Evolutionary conservation across 2,888 invertebrate genomes (phyloP).

Genomic region (Mesodorylaimus sp.): DNA sequence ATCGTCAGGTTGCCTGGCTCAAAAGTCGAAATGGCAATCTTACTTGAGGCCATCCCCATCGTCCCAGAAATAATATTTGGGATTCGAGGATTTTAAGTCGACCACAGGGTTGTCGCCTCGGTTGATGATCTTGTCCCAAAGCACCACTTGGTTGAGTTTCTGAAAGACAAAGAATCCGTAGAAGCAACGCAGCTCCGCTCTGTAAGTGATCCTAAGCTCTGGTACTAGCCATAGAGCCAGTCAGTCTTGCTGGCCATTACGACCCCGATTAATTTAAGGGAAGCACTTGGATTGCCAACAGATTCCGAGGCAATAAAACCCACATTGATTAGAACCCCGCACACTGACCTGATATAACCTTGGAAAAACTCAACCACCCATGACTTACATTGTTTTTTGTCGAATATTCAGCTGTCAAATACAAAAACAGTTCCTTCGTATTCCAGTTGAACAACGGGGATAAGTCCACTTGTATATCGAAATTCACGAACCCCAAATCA

Average conservation of each 20-base stretch:
- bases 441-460: slow-evolving; percentile 94
- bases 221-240: too few species aligned
- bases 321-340: too few species aligned
- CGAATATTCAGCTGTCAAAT: slow-evolving; percentile 83
- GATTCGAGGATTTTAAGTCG: slow-evolving; percentile 79
- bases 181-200: not conserved
- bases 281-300: too few species aligned
- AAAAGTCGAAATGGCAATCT: slow-evolving; percentile 23
- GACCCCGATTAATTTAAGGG: too few species aligned
- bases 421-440: slow-evolving; percentile 89
- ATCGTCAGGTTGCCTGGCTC: not conserved
- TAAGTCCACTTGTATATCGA: slow-evolving; percentile 71
- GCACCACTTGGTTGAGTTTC: slow-evolving; percentile 50
- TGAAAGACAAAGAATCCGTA: slow-evolving; percentile 30
- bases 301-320: too few species aligned
- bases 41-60: slow-evolving; percentile 89
- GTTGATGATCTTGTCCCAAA: slow-evolving; percentile 95
- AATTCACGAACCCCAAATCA: slow-evolving; percentile 82
- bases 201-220: too few species aligned
- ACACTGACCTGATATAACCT: too few species aligned
- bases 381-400: slow-evolving; percentile 60
- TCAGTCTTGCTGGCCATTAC: too few species aligned
- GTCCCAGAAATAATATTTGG: slow-evolving; percentile 99
- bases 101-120: slow-evolving; percentile 80
- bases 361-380: not conserved